Percentiles rank a stretch among this genome's conserved stretches.
Conservation (phyloP, 2,888 invertebrate species). For the Alviniconcha strummeri region DNA sequence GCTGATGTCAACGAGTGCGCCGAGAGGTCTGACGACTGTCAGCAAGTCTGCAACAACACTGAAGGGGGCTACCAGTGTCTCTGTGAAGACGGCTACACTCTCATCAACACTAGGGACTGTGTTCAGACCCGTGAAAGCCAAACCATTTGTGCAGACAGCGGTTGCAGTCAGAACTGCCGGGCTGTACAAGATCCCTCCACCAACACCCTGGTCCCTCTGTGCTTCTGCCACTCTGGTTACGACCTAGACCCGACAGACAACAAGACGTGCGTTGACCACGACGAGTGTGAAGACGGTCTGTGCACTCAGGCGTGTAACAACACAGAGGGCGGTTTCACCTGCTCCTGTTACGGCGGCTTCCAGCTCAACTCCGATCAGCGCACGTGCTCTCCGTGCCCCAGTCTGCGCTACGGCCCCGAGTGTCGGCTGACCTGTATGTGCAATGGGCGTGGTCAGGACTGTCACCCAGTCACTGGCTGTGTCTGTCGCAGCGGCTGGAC, state of each 20-base stretch:
- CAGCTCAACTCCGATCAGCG: slow-evolving; percentile 25
- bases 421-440: not conserved
- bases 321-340: slow-evolving; percentile 34
- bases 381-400: slow-evolving; percentile 25
- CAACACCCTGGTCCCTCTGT: slow-evolving; percentile 1
- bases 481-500: slow-evolving; percentile 5
- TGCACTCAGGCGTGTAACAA: slow-evolving; percentile 33
- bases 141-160: not conserved
- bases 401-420: slow-evolving; percentile 34
- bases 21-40: slow-evolving; percentile 20
- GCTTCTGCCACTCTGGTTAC: slow-evolving; percentile 17
- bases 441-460: not conserved
- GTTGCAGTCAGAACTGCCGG: slow-evolving; percentile 11
- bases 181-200: not conserved
- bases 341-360: slow-evolving; percentile 34
- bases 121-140: not conserved
- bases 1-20: slow-evolving; percentile 35
- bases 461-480: slow-evolving; percentile 5
- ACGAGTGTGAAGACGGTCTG: slow-evolving; percentile 31
- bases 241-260: not conserved
- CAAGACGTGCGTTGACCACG: slow-evolving; percentile 21
- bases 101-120: not conserved
- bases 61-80: slow-evolving; percentile 25
- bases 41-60: slow-evolving; percentile 30
- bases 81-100: slow-evolving; percentile 12